These are phyloP conservation scores for Hippopotamyrus pictus DNA, from an alignment of 2,797 vertebrate species.

Conservation along the genomic window DNA sequence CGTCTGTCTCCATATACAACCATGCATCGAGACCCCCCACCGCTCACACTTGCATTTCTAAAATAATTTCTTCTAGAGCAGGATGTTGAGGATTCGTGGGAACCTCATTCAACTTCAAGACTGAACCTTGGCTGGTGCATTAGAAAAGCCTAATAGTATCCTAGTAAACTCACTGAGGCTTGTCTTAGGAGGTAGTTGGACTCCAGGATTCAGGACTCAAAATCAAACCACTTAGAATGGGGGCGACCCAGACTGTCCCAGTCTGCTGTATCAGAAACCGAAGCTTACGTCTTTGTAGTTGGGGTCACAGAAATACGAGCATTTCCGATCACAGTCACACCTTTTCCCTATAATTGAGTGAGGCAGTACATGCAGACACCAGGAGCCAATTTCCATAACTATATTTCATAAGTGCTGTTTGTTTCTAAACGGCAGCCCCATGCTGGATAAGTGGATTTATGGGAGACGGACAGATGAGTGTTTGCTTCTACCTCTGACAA, in stretches of 20 bases:
- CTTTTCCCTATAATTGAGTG: not conserved
- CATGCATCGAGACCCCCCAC: not conserved
- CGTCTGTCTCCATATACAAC: not conserved
- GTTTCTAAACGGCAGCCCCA: not conserved
- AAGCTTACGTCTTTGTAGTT: not conserved
- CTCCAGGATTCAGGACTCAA: not conserved
- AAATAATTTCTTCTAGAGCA: not conserved
- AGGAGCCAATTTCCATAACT: not conserved
- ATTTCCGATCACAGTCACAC: not conserved
- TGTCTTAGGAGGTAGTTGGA: not conserved
- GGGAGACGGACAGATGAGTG: not conserved
- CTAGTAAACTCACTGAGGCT: not conserved
- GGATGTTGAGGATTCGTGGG: not conserved
- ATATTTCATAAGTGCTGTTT: constrained; percentile 6
- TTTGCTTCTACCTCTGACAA: constrained; percentile 39
- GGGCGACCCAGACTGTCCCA: not conserved
- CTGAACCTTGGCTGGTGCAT: not conserved
- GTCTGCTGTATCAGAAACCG: not conserved
- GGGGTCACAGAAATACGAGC: not conserved
- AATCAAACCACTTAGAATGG: not conserved
- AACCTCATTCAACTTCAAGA: not conserved
- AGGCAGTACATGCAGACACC: not conserved
- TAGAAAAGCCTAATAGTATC: not conserved
- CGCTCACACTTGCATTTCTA: not conserved
- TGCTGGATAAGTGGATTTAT: not conserved